Conservation (phyloP, 2,888 invertebrate species). For the Drosophila tanythrix region DNA sequence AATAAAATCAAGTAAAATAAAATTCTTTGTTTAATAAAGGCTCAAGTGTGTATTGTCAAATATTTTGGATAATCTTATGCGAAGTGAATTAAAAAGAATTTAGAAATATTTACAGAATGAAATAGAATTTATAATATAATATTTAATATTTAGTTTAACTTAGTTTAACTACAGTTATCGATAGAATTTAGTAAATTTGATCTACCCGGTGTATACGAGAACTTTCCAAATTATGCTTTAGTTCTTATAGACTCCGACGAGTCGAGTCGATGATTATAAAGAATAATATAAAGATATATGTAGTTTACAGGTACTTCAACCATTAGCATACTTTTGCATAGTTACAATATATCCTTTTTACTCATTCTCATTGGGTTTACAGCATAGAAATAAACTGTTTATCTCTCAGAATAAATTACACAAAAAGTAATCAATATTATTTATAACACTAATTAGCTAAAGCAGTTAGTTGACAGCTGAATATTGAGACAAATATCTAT, state of each 20-base stretch:
- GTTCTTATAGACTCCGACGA: too few relatives aligned
- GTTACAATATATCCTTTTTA: neutral
- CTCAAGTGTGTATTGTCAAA: neutral
- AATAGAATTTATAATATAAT: neutral
- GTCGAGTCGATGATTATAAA: too few relatives aligned
- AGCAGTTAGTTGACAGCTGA: neutral
- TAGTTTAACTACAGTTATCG: too few relatives aligned
- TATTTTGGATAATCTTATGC: neutral
- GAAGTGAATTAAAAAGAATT: too few relatives aligned
- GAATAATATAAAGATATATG: neutral
- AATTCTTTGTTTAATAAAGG: neutral
- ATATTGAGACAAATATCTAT: neutral
- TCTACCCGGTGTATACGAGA: too few relatives aligned
- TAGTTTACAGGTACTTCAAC: neutral
- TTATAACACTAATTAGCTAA: neutral
- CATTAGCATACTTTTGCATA: neutral
- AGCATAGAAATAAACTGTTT: neutral
- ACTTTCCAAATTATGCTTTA: too few relatives aligned
- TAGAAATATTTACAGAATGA: neutral
- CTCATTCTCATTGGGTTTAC: too few relatives aligned
- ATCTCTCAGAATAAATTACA: neutral
- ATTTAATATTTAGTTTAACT: neutral
- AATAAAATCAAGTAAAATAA: neutral
- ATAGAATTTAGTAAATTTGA: too few relatives aligned
- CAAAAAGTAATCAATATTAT: neutral